Evolutionary conservation across 2,113 vertebrate species (phyloP), one percentile per base, ranked within the genome.

Genomic region (Mobula hypostoma): DNA sequence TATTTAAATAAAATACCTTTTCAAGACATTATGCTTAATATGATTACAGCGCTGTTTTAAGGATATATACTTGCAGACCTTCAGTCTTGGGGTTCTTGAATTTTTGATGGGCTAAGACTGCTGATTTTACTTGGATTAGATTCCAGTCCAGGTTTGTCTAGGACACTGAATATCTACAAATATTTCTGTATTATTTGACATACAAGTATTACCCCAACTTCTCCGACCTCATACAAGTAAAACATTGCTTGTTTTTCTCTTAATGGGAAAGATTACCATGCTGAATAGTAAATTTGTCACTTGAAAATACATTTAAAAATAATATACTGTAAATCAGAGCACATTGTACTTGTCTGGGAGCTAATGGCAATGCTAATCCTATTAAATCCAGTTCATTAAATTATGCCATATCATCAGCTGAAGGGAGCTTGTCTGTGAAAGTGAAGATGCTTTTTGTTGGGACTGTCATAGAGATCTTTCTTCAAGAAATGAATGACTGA

Each of bases 311-410:
- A 66, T 7, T 90, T 90, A 19, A 90, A 63, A n/a, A 36, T 36
- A 36, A 36, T 36, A 87, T 88, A n/a, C 66, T 66, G n/a, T n/a
- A 90, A 90, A 68, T 90, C 61, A 90, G 61, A 66, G n/a, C 29
- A 32, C 15, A 29, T 29, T 68, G 58, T 32, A 2, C 58, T 90
- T 90, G 29, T 32, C 14, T 19, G 9, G 61, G 7, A 19, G 61
- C 15, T 66, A 66, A 15, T 68, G 61, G 63, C 63, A 63, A 63
- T 17, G 14, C 14, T 90, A 90, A 90, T 66, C 85, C 63, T 90
- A 66, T 90, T 32, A 90, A 68, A 90, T 90, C 58, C 61, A 66
- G 85, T 32, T 15, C 61, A 68, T 90, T 90, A 63, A 90, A 68
- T 68, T 66, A 90, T n/a, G 7, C 56, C 27, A 11, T 82, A 21